Evolutionary conservation across 1,140 invertebrate species (phyloP), one percentile per base, ranked within the genome.

Genomic region (Hestina assimilis): DNA sequence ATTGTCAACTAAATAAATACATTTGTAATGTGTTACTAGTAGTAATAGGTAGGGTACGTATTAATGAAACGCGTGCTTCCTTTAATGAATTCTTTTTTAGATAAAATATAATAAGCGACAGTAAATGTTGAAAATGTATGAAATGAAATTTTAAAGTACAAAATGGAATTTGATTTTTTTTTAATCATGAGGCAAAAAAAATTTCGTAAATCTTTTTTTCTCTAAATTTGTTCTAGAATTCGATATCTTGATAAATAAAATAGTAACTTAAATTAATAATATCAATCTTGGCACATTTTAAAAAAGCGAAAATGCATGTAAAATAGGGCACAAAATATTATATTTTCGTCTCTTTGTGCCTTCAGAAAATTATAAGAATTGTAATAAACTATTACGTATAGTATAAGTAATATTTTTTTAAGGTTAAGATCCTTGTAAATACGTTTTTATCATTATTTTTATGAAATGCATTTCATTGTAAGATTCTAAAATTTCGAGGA

Each of bases 381-480:
- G 82, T 83, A 82, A 79, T 73, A 76, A 83, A 75, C 66, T 73
- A 77, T 72, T 71, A 55, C 55, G 53, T 60, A 45, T 77, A 81
- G 69, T 66, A 67, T 73, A 73, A 60, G 69, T 38, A 38, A 21
- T 66, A 68, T 55, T 29, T 61, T 35, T 75, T 55, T 62, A 42
- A 45, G 29, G 2, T 33, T 57, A 79, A 72, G 53, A 54, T 29
- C 48, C 51, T 58, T 87, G 83, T 87, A 87, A 73, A 87, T 87
- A 87, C 66, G 72, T 66, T 85, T 82, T 76, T 86, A 83, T 81
- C 58, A 78, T 80, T 79, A 82, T 81, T 75, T 74, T 78, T 78
- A 83, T 83, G 71, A 80, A 86, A 83, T 83, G 83, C 83, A 86
- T 86, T 83, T 86, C 72, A 81, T 78, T 86, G 76, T 85, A 85